Conservation (phyloP, 2,888 invertebrate genomes). For the Eupithecia subumbrata region DNA sequence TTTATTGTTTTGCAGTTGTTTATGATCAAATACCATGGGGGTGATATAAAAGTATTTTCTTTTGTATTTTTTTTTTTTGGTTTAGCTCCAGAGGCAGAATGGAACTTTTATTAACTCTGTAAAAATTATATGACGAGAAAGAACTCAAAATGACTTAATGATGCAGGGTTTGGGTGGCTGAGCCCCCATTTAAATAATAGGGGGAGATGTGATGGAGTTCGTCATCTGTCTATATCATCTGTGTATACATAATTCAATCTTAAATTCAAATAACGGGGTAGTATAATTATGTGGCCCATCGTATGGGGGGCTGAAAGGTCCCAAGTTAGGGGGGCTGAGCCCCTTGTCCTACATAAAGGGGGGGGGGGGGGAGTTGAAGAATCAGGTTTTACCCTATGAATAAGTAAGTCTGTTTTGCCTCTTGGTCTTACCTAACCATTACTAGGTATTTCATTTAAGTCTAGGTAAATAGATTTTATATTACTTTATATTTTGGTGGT, state of each 20-base stretch:
- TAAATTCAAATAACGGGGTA: background rate
- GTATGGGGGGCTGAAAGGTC: background rate
- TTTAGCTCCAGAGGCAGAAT: background rate
- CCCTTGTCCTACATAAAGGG: background rate
- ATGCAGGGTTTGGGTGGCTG: background rate
- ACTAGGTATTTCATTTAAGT: slow-evolving; percentile 23
- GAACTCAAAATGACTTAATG: background rate
- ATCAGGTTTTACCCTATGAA: background rate
- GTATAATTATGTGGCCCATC: background rate
- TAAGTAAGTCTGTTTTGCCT: background rate
- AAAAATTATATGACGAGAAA: background rate
- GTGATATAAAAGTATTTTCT: background rate
- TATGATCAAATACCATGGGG: background rate
- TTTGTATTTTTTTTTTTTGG: too few species aligned
- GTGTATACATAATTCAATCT: background rate
- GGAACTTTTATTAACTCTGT: background rate
- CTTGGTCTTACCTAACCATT: background rate
- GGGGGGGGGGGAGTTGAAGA: too few species aligned
- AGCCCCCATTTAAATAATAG: background rate
- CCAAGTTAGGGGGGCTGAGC: background rate
- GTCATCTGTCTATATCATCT: background rate
- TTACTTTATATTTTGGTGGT: slow-evolving; percentile 31
- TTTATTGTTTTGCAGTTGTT: background rate
- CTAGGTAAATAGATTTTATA: slow-evolving; percentile 33
- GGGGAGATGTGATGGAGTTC: background rate